phyloP scores from a whole-genome alignment of 2,113 vertebrate species.

The Thamnaconus septentrionalis region DNA sequence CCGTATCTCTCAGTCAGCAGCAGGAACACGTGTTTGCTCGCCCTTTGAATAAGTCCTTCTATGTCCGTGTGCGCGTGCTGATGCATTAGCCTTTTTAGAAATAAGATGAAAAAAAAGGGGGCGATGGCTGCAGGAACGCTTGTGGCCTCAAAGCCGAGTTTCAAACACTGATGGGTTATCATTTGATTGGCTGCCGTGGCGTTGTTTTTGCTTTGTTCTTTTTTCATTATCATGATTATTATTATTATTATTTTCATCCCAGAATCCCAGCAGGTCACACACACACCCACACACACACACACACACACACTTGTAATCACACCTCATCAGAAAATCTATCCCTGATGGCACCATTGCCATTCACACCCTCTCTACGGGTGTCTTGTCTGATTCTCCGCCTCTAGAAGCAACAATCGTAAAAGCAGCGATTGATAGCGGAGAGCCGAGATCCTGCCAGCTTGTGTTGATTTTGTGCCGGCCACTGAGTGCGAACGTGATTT shows the following conservation, averaged over 20 bases:
- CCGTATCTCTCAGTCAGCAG: slow-evolving; percentile 38
- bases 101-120: slow-evolving; percentile 54
- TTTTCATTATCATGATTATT: neutral
- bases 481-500: slow-evolving; percentile 36
- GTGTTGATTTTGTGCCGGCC: slow-evolving; percentile 49
- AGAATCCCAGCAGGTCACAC: slow-evolving; percentile 14
- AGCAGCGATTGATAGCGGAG: slow-evolving; percentile 59
- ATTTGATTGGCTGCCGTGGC: slow-evolving; percentile 54
- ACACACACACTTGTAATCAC: neutral
- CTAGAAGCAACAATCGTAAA: slow-evolving; percentile 57
- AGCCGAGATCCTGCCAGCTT: slow-evolving; percentile 44
- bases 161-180: slow-evolving; percentile 51
- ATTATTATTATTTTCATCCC: neutral
- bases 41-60: slow-evolving; percentile 15
- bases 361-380: slow-evolving; percentile 65
- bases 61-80: slow-evolving; percentile 15
- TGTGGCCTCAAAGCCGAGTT: slow-evolving; percentile 44
- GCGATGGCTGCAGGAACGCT: slow-evolving; percentile 10
- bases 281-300: slow-evolving; percentile 2
- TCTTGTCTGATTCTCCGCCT: slow-evolving; percentile 61
- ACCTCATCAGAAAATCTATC: slow-evolving; percentile 12
- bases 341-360: slow-evolving; percentile 18
- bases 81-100: slow-evolving; percentile 41
- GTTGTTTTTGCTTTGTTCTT: neutral
- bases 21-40: slow-evolving; percentile 50